Evolutionary conservation across 2,113 vertebrate species (phyloP), one percentile per base, ranked within the genome.

Genomic region (Salminus brasiliensis): DNA sequence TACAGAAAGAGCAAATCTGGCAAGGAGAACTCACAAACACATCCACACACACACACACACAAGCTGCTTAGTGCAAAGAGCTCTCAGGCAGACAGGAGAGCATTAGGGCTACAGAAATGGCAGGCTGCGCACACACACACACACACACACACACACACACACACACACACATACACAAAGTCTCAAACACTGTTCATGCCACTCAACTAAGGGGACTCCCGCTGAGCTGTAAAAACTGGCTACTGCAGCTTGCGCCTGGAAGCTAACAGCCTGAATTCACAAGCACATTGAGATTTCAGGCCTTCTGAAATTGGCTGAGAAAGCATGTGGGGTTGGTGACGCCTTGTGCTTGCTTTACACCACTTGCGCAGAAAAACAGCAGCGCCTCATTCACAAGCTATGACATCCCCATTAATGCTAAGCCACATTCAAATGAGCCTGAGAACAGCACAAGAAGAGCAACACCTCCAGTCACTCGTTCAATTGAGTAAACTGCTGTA

Each of bases 251-350:
- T 84, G 52, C 30, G 78, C 70, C 75, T 84, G 27, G 47, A 84
- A 77, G 73, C 69, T 72, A 84, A 84, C 71, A 76, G 55, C 68
- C 70, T 74, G 72, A 68, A 84, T 84, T 84, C 79, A 84, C 72
- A 53, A 76, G 74, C 73, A 43, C 74, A 76, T 74, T 74, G 82
- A 84, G 59, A 81, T 72, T 70, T 84, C 68, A 69, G 18, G 49
- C 66, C 9, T 18, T 72, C 45, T 78, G 23, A 70, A 84, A 81
- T 66, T 65, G 82, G 69, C 74, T 81, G 70, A 78, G 74, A 80
- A 79, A 80, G 70, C 43, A 55, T 32, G 53, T 11, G 7, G 10
- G 25, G 67, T 52, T 34, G 39, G 62, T 39, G 29, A 71, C 43
- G 23, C 67, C 55, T 49, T 62, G 6, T 71, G 76, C 67, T 78